phyloP scores from a whole-genome alignment of 1,140 invertebrate genomes.

The Pseudachorutes palmiensis region DNA sequence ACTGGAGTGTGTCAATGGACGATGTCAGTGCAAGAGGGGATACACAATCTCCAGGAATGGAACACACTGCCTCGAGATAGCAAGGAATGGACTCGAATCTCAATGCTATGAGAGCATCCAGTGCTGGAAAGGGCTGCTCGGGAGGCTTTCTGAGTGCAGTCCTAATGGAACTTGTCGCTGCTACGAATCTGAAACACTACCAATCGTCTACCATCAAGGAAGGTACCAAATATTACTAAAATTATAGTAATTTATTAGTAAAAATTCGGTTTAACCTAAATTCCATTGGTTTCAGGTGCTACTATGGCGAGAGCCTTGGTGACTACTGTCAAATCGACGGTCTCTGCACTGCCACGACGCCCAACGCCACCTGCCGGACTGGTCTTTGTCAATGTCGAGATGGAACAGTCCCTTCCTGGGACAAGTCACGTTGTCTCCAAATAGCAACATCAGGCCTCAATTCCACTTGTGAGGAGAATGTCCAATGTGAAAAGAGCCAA shows the following conservation, averaged over 20 bases:
- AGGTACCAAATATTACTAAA: too few species aligned
- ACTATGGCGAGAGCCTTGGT: constrained; percentile 31
- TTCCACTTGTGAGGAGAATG: constrained; percentile 36
- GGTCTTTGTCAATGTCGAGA: constrained; percentile 34
- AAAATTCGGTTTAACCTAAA: too few species aligned
- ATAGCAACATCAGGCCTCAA: constrained; percentile 31
- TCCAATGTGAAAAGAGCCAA: constrained; percentile 35
- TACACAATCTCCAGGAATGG: constrained; percentile 36
- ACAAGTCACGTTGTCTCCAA: constrained; percentile 33
- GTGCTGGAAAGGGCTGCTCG: constrained; percentile 37
- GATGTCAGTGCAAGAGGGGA: constrained; percentile 34
- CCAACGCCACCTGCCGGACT: constrained; percentile 26
- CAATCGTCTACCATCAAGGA: constrained; percentile 37
- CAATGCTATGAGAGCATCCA: constrained; percentile 32
- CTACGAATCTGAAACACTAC: constrained; percentile 34
- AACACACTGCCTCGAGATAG: constrained; percentile 34
- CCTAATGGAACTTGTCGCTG: constrained; percentile 29
- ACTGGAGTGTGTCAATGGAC: constrained; percentile 26
- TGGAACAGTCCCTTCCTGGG: constrained; percentile 31
- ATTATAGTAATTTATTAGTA: neutral
- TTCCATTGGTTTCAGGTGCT: constrained; percentile 32
- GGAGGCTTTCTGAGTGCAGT: constrained; percentile 32
- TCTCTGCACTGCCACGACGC: constrained; percentile 30
- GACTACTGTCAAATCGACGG: constrained; percentile 39
- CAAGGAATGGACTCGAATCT: constrained; percentile 36